Conservation (phyloP, 2,888 invertebrate genomes). For the Stenolophus ochropezus region DNA sequence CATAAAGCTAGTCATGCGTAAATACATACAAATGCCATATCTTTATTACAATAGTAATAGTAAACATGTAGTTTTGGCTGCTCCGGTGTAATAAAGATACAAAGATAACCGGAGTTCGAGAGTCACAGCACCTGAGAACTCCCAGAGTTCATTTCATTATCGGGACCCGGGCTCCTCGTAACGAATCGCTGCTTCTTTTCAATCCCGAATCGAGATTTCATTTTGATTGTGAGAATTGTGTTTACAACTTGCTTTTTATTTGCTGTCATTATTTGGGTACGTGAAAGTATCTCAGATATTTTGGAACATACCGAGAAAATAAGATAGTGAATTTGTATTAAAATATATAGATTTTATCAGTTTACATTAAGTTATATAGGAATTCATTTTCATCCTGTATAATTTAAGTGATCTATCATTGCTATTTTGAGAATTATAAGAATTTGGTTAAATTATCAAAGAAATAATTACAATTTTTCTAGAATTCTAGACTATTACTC, state of each 20-base stretch:
- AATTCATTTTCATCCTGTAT: too few species aligned
- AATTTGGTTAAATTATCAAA: too few species aligned
- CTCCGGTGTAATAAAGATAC: background rate
- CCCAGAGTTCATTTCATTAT: slow-evolving; percentile 7
- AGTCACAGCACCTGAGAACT: slow-evolving; percentile 1
- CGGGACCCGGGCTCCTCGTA: background rate
- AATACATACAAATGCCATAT: background rate
- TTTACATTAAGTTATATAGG: too few species aligned
- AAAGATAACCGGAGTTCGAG: background rate
- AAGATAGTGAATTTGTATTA: too few species aligned
- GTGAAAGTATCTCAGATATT: background rate
- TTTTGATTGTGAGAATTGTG: slow-evolving; percentile 25
- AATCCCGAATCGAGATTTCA: slow-evolving; percentile 10
- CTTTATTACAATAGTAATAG: background rate
- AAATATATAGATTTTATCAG: too few species aligned
- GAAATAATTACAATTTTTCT: too few species aligned
- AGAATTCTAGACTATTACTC: too few species aligned
- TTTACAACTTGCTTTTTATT: slow-evolving; percentile 12
- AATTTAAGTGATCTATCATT: too few species aligned
- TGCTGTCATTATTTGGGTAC: slow-evolving; percentile 2
- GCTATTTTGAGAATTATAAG: too few species aligned
- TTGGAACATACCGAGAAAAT: background rate
- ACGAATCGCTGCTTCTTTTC: slow-evolving; percentile 21
- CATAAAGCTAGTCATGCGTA: background rate
- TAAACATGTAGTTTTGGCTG: background rate